Evolutionary conservation across 1,140 invertebrate species (phyloP), one percentile per base, ranked within the genome.

Genomic region (Drosophila prosaltans): DNA sequence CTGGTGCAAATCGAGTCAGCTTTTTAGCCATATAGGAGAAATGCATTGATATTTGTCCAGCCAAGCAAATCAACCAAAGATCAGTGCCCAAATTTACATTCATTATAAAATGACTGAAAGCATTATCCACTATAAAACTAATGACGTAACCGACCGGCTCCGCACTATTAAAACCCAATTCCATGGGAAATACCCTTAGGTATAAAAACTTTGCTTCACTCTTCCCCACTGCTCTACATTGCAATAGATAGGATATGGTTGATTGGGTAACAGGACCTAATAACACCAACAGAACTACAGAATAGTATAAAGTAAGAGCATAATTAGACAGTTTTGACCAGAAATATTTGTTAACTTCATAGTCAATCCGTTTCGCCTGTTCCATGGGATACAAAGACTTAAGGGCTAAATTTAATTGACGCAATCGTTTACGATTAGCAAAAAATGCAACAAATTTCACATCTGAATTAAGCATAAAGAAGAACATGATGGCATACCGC

Each of bases 371-470:
- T 0, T 51, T 8, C 0, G 8, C 2, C 0, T 67, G 51, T 2
- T 55, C 63, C 0, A 7, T 3, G 1, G 81, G 81, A 72, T 78
- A 85, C 0, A 80, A 3, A 9, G 39, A 10, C 3, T 32, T 57
- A 7, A 84, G 16, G 4, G 59, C 32, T 2, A 63, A 10, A 54
- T 65, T 76, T 0, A 84, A 11, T 2, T 43, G 3, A 4, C 45
- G 36, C 0, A 80, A 5, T 0, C 43, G 3, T 7, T 10, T 48
- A 8, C 77, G 62, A 30, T 85, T 10, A 6, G 21, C 55, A n/a
- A 80, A 26, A n/a, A 84, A 84, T 3, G 72, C 68, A 0, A 65
- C 1, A 7, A 76, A 69, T 10, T 86, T 85, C 1, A 76, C 41
- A 59, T 79, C 64, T 0, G 64, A 59, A 40, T 72, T 86, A 4